Base-by-base conservation (phyloP, 2,797 vertebrate species). In the Microhierax caerulescens region DNA sequence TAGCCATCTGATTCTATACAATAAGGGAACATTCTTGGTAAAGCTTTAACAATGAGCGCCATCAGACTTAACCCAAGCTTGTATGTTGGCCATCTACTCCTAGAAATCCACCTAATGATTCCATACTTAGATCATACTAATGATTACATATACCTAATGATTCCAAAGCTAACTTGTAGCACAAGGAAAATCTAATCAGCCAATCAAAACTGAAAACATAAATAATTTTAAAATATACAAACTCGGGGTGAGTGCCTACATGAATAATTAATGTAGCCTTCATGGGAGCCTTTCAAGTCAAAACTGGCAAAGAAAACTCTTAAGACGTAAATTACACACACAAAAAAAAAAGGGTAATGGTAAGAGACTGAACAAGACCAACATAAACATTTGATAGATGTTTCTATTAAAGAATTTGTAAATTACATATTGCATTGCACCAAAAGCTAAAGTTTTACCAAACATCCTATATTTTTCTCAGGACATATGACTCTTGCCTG, bases 221-320 rank as follows among this genome's bases (percentile, higher is more conserved):
- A 93, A 96, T 88, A 93, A 92, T 90, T 93, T 92, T 81, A 72
- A 96, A 98, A 50, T 23, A 47, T 77, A 92, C 27, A 88, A 67
- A 94, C 14, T 73, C 85, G 65, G 15, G 7, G 13, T n/a, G n/a
- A n/a, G 3, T 88, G 59, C 27, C 65, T 72, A 48, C 64, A 65
- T 88, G 79, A 90, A 90, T 86, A 75, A 90, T 87, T 93, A 73
- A 79, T 5, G 3, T 6, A 82, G 88, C 34, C 65, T 89, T 61
- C 30, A 36, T 0, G 0, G 53, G 48, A 93, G 28, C 11, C 61
- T 90, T 79, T 88, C 41, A 92, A 97, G 79, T 78, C 68, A 90
- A 85, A 79, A 64, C 12, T 63, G n/a, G 70, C 24, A 88, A 93
- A 88, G 7, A 77, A 30, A 72, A 92, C 27, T 61, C 64, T 73